Base-by-base conservation (phyloP, 2,888 invertebrate genomes). In the Cryptus armator region DNA sequence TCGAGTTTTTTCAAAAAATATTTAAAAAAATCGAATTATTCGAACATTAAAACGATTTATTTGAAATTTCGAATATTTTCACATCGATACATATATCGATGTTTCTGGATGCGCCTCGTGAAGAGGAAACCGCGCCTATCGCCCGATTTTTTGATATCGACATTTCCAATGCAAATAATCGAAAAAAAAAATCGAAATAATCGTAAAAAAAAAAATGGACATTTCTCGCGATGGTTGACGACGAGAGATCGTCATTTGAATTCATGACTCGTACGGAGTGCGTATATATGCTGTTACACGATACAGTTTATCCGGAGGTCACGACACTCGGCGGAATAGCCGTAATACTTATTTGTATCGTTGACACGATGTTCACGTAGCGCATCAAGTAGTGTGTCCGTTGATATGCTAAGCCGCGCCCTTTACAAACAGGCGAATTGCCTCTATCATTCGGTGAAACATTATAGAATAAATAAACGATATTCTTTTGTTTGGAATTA, bases 231-330 rank as follows among this genome's bases (percentile, higher is more conserved):
- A 43, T 44, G 72, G 48, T 76, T 32, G 62, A 51, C 67, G 72
- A 68, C 59, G 72, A 46, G 77, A 64, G 71, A 77, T 68, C 62
- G 56, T 80, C 67, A 86, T 86, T 81, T 64, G 81, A 59, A 81
- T 84, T 86, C 86, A 81, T 83, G 86, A 68, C 86, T 77, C 77
- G 86, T 83, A 16, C n/a, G 71, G 12, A 83, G 74, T 12, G 71
- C 72, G 80, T 16, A 16, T 53, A 16, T 9, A 16, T 44, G 44
- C 46, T 48, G 80, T 81, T 84, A 84, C 72, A 84, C 80, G 81
- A 77, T 84, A 81, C 81, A 74, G 53, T 84, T 72, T 62, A 74
- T 74, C 44, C 16, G 62, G 77, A 84, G 84, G 81, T 77, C 84
- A 81, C 51, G 48, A 74, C 59, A 68, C 81, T 74, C 62, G 72